phyloP scores from a whole-genome alignment of 2,888 invertebrate species.

The Protodeltote pygarga region DNA sequence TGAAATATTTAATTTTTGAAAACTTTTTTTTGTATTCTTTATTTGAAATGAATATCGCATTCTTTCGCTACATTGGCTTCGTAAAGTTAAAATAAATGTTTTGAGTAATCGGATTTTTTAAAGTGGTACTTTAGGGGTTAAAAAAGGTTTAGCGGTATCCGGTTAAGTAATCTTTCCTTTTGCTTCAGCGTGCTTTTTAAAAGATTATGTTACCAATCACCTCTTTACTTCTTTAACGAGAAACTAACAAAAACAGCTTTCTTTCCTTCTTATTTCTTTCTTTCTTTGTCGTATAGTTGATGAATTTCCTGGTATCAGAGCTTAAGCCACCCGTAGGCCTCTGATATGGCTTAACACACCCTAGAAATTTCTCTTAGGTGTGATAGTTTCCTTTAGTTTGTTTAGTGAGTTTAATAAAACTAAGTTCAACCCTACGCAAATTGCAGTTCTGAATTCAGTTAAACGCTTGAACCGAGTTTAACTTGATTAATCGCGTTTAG shows the following conservation, averaged over 20 bases:
- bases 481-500: too few species aligned
- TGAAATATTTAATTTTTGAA: slow-evolving; percentile 25
- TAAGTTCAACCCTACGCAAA: too few species aligned
- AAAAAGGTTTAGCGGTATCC: slow-evolving; percentile 21
- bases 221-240: not conserved
- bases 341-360: too few species aligned
- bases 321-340: too few species aligned
- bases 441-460: too few species aligned
- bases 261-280: not conserved
- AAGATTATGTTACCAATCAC: not conserved
- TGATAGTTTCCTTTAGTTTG: too few species aligned
- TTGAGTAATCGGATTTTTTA: slow-evolving; percentile 69
- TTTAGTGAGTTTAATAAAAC: too few species aligned
- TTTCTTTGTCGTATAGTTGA: too few species aligned
- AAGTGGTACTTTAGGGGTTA: slow-evolving; percentile 40
- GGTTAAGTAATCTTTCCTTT: slow-evolving; percentile 15
- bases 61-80: slow-evolving; percentile 66
- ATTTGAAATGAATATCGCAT: slow-evolving; percentile 22
- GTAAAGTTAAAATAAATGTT: slow-evolving; percentile 66
- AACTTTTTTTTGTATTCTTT: slow-evolving; percentile 23
- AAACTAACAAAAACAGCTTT: not conserved
- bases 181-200: not conserved
- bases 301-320: too few species aligned
- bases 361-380: too few species aligned
- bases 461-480: too few species aligned